Percentiles rank a stretch among this genome's conserved stretches.
Evolutionary conservation across 2,888 invertebrate genomes (phyloP).

Genomic region (Pandemis corylana): DNA sequence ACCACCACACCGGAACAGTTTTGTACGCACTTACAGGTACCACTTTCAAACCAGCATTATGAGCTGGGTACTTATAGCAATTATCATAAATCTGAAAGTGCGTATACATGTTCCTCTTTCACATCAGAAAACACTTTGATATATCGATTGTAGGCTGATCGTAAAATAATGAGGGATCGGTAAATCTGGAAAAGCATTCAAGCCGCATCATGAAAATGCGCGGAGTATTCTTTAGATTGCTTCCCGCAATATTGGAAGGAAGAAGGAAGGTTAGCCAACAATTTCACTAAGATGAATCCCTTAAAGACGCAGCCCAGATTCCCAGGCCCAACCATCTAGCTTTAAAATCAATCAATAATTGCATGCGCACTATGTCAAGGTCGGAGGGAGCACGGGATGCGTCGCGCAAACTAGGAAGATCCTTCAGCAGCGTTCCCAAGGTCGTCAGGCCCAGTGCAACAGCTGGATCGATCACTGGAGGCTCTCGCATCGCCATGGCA

Average conservation of each 20-base stretch:
- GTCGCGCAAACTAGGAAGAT: constrained; percentile 12
- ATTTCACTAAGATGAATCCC: neutral
- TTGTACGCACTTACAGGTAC: neutral
- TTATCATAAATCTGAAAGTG: constrained; percentile 3
- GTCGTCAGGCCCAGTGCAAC: constrained; percentile 67
- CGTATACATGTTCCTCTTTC: neutral
- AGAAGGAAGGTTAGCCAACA: neutral
- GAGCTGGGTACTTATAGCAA: neutral
- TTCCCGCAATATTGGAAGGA: neutral
- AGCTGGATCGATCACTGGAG: constrained; percentile 76
- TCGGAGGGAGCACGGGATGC: neutral
- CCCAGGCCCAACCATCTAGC: neutral
- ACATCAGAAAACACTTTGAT: neutral
- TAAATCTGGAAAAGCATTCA: no score
- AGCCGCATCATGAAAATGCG: no score
- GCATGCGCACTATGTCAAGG: constrained; percentile 1
- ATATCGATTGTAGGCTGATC: neutral
- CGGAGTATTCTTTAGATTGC: neutral
- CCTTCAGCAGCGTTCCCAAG: constrained; percentile 53
- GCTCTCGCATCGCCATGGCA: constrained; percentile 62
- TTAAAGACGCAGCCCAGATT: neutral
- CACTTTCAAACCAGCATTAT: neutral
- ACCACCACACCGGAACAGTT: constrained; percentile 6
- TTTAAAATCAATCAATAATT: neutral
- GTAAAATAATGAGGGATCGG: no score